These are phyloP conservation scores for Mirounga angustirostris DNA, from an alignment of 2,113 vertebrate genomes.

Conservation along the genomic window DNA sequence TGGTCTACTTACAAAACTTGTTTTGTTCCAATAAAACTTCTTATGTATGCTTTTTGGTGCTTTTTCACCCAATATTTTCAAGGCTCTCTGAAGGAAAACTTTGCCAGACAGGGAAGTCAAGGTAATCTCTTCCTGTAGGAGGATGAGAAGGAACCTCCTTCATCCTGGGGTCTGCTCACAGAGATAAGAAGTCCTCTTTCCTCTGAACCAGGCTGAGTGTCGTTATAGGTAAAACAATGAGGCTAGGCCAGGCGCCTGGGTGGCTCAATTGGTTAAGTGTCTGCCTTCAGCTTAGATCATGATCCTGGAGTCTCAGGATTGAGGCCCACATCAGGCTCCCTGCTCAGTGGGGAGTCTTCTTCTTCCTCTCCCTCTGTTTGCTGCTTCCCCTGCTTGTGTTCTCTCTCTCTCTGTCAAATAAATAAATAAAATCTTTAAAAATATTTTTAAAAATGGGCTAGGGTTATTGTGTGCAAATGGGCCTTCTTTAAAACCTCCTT, in stretches of 20 bases:
- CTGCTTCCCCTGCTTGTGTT: too few relatives aligned
- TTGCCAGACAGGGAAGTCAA: neutral
- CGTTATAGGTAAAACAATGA: neutral
- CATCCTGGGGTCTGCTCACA: neutral
- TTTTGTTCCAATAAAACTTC: neutral
- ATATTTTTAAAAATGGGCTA: too few relatives aligned
- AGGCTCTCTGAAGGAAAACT: neutral
- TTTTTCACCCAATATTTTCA: neutral
- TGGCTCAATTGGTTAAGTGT: too few relatives aligned
- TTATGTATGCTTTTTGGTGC: neutral
- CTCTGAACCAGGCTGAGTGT: neutral
- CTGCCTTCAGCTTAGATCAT: too few relatives aligned
- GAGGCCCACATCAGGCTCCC: too few relatives aligned
- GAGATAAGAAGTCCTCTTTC: neutral
- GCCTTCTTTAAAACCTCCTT: neutral
- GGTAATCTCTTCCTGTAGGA: neutral
- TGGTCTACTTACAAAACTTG: neutral
- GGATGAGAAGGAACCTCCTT: neutral
- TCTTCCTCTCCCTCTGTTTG: too few relatives aligned
- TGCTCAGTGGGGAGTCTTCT: too few relatives aligned
- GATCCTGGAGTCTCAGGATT: too few relatives aligned
- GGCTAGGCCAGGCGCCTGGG: too few relatives aligned
- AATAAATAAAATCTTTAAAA: too few relatives aligned
- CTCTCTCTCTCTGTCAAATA: too few relatives aligned
- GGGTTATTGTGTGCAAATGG: neutral